Conservation (phyloP, 1,140 invertebrate genomes). For the Steinernema khuongi region DNA sequence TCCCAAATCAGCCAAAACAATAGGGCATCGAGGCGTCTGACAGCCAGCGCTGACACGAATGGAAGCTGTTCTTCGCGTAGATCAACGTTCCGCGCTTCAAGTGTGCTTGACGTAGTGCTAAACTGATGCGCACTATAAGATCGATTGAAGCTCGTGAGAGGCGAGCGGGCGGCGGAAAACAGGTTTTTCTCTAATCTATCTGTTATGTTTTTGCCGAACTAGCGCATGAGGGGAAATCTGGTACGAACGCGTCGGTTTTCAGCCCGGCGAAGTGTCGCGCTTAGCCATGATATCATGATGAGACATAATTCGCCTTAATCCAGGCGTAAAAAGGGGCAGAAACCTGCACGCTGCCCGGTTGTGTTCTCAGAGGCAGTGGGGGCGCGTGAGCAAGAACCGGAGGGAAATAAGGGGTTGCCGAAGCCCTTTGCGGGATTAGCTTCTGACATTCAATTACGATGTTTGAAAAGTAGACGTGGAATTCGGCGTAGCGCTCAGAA, state of each 20-base stretch:
- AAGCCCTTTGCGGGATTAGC: too few relatives aligned
- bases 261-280: not conserved
- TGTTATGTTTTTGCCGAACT: conserved; percentile 13
- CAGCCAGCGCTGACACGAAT: too few relatives aligned
- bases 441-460: conserved; percentile 1
- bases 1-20: too few relatives aligned
- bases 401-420: too few relatives aligned
- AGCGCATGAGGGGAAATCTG: not conserved
- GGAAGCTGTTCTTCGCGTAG: too few relatives aligned
- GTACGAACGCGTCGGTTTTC: not conserved
- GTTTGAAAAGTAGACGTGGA: not conserved
- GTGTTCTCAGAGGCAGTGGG: too few relatives aligned
- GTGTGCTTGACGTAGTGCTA: not conserved
- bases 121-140: conserved; percentile 7
- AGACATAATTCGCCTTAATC: not conserved
- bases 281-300: not conserved
- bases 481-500: too few relatives aligned
- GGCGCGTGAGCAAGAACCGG: too few relatives aligned
- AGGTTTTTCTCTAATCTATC: conserved; percentile 29
- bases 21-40: too few relatives aligned
- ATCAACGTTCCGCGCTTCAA: conserved; percentile 8
- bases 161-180: conserved; percentile 19
- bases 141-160: not conserved
- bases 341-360: too few relatives aligned
- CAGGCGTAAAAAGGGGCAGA: not conserved